phyloP scores from a whole-genome alignment of 1,140 invertebrate genomes.

The Aethina tumida region DNA sequence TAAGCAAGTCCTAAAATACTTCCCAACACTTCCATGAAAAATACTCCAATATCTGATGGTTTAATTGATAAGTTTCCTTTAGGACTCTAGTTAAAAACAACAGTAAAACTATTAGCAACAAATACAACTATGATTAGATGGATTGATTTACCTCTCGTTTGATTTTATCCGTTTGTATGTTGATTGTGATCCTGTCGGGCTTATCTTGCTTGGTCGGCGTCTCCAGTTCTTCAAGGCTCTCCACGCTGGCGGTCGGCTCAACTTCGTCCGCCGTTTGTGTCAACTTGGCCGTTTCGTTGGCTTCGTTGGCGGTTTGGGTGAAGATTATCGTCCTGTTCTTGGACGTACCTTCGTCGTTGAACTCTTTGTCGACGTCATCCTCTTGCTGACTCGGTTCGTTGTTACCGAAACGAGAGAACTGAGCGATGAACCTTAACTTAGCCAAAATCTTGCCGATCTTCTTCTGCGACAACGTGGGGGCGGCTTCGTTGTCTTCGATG shows the following conservation, averaged over 20 bases:
- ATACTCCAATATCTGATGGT: constrained; percentile 12
- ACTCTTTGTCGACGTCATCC: constrained; percentile 1
- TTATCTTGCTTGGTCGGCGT: background rate
- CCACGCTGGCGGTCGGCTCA: too few species aligned
- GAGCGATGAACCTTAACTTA: constrained; percentile 11
- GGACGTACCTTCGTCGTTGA: too few species aligned
- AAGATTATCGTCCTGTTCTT: background rate
- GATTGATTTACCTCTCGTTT: background rate
- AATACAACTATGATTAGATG: background rate
- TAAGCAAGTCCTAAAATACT: constrained; percentile 18
- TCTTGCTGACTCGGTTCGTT: constrained; percentile 1
- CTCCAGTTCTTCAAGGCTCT: too few species aligned
- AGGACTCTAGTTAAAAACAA: constrained; percentile 1
- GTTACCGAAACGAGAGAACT: constrained; percentile 11
- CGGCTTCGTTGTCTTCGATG: too few species aligned
- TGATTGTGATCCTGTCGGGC: background rate
- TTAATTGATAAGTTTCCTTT: constrained; percentile 2
- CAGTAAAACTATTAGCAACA: background rate
- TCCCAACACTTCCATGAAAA: constrained; percentile 18
- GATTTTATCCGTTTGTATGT: constrained; percentile 2
- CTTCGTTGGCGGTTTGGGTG: background rate
- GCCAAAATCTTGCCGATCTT: constrained; percentile 13
- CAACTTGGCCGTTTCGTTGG: too few species aligned
- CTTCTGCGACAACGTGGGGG: too few species aligned
- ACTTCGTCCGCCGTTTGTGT: background rate